These are phyloP conservation scores for Cephus spinipes DNA, from an alignment of 2,888 invertebrate genomes.

Conservation along the genomic window DNA sequence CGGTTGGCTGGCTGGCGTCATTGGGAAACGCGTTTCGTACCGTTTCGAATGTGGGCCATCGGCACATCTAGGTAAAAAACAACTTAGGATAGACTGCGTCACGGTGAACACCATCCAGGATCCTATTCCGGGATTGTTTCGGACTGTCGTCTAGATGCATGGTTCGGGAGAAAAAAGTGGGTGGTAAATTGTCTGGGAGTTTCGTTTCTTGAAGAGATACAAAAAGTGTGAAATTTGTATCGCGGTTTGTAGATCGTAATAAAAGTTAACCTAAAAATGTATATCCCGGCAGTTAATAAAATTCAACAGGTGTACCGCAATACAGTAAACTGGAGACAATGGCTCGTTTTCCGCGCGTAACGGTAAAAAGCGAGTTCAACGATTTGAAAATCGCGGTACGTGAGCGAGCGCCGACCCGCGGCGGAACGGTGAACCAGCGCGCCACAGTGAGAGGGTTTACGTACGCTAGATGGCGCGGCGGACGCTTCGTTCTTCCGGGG, in stretches of 20 bases:
- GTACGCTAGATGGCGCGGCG: constrained; percentile 50
- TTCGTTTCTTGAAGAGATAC: background rate
- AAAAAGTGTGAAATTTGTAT: background rate
- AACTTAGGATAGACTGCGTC: constrained; percentile 18
- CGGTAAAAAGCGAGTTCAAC: background rate
- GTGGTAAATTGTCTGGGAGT: background rate
- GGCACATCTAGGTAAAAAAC: constrained; percentile 44
- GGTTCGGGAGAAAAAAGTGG: background rate
- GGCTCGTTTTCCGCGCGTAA: background rate
- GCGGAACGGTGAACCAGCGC: background rate
- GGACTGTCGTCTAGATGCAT: background rate
- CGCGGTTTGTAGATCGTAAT: background rate
- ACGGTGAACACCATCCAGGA: background rate
- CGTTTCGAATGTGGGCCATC: constrained; percentile 53
- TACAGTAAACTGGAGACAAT: background rate
- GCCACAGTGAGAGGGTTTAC: constrained; percentile 33
- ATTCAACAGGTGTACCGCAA: background rate
- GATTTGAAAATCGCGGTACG: background rate
- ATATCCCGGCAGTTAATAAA: background rate
- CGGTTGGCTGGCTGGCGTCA: constrained; percentile 17
- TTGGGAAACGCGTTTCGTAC: constrained; percentile 41
- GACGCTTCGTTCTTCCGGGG: constrained; percentile 24
- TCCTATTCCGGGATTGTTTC: background rate
- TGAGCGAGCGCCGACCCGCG: background rate
- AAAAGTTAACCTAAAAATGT: background rate